Conservation (phyloP, 2,888 invertebrate genomes). For the Chirona hameri region DNA sequence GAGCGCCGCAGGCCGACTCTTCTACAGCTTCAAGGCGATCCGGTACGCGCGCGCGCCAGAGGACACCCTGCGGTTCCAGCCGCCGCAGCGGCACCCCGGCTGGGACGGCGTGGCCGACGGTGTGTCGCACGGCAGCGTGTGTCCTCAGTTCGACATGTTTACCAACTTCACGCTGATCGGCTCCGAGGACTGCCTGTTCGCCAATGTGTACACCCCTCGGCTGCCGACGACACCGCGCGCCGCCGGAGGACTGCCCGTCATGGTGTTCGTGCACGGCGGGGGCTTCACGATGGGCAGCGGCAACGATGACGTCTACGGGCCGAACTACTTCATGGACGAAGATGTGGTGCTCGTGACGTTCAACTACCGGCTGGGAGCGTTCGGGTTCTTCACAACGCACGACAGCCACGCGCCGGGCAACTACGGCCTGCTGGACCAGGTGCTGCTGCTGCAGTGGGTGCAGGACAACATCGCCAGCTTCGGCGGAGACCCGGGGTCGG, state of each 20-base stretch:
- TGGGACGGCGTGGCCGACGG: neutral
- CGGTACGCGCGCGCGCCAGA: conserved; percentile 28
- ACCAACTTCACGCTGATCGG: neutral
- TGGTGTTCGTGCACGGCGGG: conserved; percentile 43
- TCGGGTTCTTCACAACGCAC: conserved; percentile 41
- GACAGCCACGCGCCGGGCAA: conserved; percentile 41
- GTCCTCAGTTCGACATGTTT: neutral
- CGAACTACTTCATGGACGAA: conserved; percentile 35
- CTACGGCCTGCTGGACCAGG: conserved; percentile 46
- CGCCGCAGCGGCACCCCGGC: neutral
- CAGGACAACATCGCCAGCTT: conserved; percentile 40
- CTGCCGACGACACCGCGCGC: neutral
- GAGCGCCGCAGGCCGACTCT: conserved; percentile 28
- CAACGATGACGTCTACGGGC: conserved; percentile 34
- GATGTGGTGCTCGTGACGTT: conserved; percentile 39
- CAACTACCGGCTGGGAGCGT: conserved; percentile 38
- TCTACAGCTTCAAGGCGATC: conserved; percentile 43
- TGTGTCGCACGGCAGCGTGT: neutral
- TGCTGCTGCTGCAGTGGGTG: conserved; percentile 43
- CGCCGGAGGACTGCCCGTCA: conserved; percentile 12
- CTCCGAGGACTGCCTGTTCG: conserved; percentile 35
- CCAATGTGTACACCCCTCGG: conserved; percentile 35
- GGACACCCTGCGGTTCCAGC: neutral
- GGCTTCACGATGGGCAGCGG: conserved; percentile 39
- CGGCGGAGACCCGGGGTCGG: conserved; percentile 39